Conservation (phyloP, 1,140 invertebrate species). For the Drosophila virilis region DNA sequence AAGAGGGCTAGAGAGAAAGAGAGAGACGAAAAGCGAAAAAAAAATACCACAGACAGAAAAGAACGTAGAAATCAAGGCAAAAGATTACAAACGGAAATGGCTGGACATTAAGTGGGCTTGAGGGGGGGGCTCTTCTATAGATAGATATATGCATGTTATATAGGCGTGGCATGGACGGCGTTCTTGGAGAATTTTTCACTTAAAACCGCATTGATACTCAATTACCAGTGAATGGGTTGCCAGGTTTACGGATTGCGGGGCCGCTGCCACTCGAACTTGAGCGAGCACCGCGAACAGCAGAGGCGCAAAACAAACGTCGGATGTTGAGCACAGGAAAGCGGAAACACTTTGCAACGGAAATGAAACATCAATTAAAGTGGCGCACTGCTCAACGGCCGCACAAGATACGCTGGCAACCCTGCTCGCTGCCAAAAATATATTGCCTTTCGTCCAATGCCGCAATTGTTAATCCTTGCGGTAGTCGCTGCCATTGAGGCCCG, state of each 20-base stretch:
- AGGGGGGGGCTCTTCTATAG: background rate
- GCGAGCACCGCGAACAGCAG: background rate
- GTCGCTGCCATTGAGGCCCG: background rate
- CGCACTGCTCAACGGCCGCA: conserved; percentile 36
- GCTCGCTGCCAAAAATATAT: conserved; percentile 43
- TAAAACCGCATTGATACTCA: conserved; percentile 84
- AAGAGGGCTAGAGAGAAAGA: conserved; percentile 35
- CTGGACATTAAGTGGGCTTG: conserved; percentile 35
- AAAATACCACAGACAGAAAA: conserved; percentile 27
- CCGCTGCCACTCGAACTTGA: conserved; percentile 1
- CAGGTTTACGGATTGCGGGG: conserved; percentile 16
- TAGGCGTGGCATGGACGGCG: background rate
- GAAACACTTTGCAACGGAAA: conserved; percentile 83
- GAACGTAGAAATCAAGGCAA: conserved; percentile 70
- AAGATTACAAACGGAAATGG: conserved; percentile 75
- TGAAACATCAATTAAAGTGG: conserved; percentile 84
- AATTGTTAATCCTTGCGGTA: conserved; percentile 44
- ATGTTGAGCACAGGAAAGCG: conserved; percentile 70
- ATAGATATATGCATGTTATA: background rate
- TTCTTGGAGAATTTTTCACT: conserved; percentile 74
- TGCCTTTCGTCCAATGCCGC: conserved; percentile 33
- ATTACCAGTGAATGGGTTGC: conserved; percentile 62
- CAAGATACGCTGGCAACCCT: conserved; percentile 19
- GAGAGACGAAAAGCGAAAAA: conserved; percentile 10
- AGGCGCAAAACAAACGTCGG: conserved; percentile 67